Percentiles rank a stretch among this genome's conserved stretches.
These are phyloP conservation scores for Pipistrellus nathusii DNA, from an alignment of 2,797 vertebrate species.

Conservation along the genomic window DNA sequence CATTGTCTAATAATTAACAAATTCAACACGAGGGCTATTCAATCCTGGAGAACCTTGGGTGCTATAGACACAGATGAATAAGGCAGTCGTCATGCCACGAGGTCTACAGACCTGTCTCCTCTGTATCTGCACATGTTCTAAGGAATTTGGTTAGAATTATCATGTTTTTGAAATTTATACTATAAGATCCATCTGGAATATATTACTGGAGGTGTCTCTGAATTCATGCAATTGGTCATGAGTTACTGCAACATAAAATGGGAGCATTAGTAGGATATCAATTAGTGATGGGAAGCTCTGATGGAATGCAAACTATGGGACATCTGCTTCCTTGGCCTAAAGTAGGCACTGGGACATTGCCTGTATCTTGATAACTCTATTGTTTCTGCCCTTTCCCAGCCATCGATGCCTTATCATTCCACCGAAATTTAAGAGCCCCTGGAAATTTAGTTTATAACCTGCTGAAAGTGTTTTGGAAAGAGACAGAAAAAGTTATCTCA, in stretches of 20 bases:
- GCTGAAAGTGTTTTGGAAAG: slow-evolving; percentile 40
- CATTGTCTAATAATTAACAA: slow-evolving; percentile 31
- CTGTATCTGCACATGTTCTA: neutral
- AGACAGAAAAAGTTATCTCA: slow-evolving; percentile 39
- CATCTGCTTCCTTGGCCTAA: neutral
- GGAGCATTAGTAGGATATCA: neutral
- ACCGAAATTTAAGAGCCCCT: neutral
- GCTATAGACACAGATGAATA: neutral
- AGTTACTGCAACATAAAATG: neutral
- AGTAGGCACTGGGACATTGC: neutral
- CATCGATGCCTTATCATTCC: neutral
- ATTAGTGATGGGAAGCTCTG: neutral
- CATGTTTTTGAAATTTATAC: neutral
- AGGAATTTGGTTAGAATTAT: neutral
- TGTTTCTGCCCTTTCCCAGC: slow-evolving; percentile 1
- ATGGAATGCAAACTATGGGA: neutral
- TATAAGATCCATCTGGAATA: neutral
- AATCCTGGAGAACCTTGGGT: neutral
- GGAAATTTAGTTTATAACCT: slow-evolving; percentile 6
- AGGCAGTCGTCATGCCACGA: neutral
- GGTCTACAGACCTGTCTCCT: neutral
- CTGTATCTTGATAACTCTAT: neutral
- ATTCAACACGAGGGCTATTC: neutral
- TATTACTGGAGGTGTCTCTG: neutral
- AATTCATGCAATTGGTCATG: neutral